Base-by-base conservation (phyloP, 2,888 invertebrate species). In the Perithous albicinctus region DNA sequence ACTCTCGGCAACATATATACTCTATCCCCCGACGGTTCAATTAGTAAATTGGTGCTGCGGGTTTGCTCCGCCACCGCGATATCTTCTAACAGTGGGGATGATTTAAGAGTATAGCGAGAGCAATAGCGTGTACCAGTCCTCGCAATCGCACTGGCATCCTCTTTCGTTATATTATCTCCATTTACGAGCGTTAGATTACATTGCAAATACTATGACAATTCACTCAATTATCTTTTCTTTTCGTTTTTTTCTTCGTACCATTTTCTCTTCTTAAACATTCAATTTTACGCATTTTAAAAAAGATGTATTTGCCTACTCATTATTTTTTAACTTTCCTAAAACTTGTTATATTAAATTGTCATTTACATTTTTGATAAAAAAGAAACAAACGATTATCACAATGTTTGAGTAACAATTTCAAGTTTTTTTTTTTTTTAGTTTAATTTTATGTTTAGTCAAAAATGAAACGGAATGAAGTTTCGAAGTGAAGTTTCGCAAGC, bases 1-100 rank as follows among this genome's bases (percentile, higher is more conserved):
- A 26, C n/a, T 5, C 29, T 26, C 54, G 23, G 56, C 12, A 10
- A n/a, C 32, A 48, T n/a, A n/a, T n/a, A n/a, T n/a, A n/a, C n/a
- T n/a, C 48, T 38, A 23, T 15, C 48, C 64, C 61, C 63, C 72
- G 61, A 59, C 79, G 82, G 89, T 90, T 91, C 92, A 90, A 91
- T 92, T 91, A 91, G 89, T 87, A 89, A 91, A 92, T 92, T 91
- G 91, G 72, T 77, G 72, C 51, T 32, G 26, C 51, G 61, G 48
- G 63, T 26, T 66, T 51, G 41, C 69, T 26, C 20, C 18, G 18
- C 12, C 35, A 29, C 41, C 10, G 29, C 70, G 8, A 26, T 26
- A 6, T n/a, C 41, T 23, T 51, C 38, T 64, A n/a, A n/a, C n/a
- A 72, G 59, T 56, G 79, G 84, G 83, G 84, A 85, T 88, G 86